Evolutionary conservation across 2,113 vertebrate species (phyloP).

Genomic region (Leucopternis melanops): DNA sequence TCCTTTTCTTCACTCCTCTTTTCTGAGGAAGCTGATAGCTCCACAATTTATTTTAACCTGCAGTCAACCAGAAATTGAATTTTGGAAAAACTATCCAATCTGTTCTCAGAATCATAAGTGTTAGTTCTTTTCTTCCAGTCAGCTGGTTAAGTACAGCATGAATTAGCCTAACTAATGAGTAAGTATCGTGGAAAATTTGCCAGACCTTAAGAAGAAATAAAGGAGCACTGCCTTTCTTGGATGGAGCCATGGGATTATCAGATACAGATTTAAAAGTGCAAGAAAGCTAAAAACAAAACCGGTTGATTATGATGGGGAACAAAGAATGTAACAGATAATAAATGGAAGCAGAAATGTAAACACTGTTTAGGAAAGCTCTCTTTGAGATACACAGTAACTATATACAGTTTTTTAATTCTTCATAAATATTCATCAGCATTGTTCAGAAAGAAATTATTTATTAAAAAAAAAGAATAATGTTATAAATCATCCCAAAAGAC

Average conservation of each 20-base stretch:
- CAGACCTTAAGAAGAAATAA: background rate
- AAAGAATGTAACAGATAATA: background rate
- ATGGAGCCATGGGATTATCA: background rate
- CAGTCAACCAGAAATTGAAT: background rate
- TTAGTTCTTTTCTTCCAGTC: background rate
- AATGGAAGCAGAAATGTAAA: background rate
- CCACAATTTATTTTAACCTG: background rate
- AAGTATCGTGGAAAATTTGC: background rate
- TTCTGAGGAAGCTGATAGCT: background rate
- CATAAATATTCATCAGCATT: background rate
- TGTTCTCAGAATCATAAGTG: background rate
- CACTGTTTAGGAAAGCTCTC: background rate
- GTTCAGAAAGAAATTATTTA: background rate
- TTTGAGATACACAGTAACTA: background rate
- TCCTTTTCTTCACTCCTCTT: background rate
- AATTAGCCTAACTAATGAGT: background rate
- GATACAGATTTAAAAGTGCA: background rate
- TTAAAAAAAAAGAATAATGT: background rate
- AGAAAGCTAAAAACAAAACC: background rate
- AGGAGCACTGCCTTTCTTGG: background rate
- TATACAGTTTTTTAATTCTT: background rate
- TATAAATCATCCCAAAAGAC: background rate
- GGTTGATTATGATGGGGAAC: background rate
- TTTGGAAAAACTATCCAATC: background rate
- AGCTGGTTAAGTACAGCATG: background rate